phyloP scores from a whole-genome alignment of 2,113 vertebrate species.

The Oxyura jamaicensis region DNA sequence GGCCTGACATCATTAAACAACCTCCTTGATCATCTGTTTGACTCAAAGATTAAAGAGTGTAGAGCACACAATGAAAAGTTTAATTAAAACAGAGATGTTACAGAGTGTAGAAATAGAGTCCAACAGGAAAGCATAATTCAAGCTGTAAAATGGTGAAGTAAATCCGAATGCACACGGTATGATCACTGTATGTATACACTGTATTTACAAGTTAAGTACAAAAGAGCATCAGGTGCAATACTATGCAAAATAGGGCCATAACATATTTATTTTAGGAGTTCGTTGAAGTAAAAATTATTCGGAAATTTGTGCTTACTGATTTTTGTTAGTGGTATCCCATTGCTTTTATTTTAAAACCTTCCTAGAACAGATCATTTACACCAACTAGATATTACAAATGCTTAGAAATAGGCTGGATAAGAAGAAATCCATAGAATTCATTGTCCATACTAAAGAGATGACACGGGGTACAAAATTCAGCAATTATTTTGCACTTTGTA shows the following conservation, averaged over 20 bases:
- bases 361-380: not conserved
- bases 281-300: not conserved
- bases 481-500: not conserved
- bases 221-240: not conserved
- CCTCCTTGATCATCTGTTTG: not conserved
- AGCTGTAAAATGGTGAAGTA: not conserved
- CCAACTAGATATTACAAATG: not conserved
- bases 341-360: not conserved
- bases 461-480: not conserved
- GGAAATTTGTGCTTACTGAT: not conserved
- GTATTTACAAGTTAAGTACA: not conserved
- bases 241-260: not conserved
- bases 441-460: not conserved
- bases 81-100: not conserved
- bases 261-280: not conserved
- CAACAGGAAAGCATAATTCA: not conserved
- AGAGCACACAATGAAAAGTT: not conserved
- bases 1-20: not conserved
- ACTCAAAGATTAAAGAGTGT: not conserved
- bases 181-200: not conserved
- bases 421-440: not conserved
- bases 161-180: not conserved
- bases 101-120: not conserved
- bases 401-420: not conserved
- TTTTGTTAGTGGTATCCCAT: not conserved